Evolutionary conservation across 2,113 vertebrate genomes (phyloP), one percentile per base, ranked within the genome.

Genomic region (Verasper variegatus): DNA sequence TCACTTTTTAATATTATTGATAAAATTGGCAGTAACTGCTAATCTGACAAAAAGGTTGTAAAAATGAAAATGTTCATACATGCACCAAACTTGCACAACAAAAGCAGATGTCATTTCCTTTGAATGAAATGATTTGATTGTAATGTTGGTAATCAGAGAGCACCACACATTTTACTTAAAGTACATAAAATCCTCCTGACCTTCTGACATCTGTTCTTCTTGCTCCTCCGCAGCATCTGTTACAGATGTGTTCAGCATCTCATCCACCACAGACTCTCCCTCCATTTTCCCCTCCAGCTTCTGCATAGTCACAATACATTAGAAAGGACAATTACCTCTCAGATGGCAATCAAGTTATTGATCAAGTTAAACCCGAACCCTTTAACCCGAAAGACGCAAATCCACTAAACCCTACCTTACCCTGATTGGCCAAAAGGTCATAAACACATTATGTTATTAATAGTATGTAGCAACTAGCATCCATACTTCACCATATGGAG

Each of bases 191-290:
- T 17, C 9, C 13, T 49, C 0, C 76, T 51, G 20, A 92, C 92
- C 88, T 82, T 78, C 78, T 47, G n/a, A 26, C 26, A 78, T 52
- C 23, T 68, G 76, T 26, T 74, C 35, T 5, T 66, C 57, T 14
- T 12, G 61, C 40, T 82, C 83, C 27, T 73, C 82, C 10, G 24
- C 14, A 61, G 55, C n/a, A 26, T 83, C 86, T 0, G 77, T 49
- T 11, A 27, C 51, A 14, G 83, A 71, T 17, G 69, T 40, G 24
- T 69, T 81, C 26, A 80, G 51, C 15, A 11, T 72, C 20, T 87
- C 85, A 15, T 93, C 86, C 11, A 51, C 23, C 11, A 47, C 14
- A 11, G 78, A 84, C 42, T 92, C 84, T 37, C 42, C 35, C 14
- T 76, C 88, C 1, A 62, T 2, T 59, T 69, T 86, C 23, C 67